Evolutionary conservation across 1,140 invertebrate species (phyloP).

Genomic region (Megalonaias nervosa): DNA sequence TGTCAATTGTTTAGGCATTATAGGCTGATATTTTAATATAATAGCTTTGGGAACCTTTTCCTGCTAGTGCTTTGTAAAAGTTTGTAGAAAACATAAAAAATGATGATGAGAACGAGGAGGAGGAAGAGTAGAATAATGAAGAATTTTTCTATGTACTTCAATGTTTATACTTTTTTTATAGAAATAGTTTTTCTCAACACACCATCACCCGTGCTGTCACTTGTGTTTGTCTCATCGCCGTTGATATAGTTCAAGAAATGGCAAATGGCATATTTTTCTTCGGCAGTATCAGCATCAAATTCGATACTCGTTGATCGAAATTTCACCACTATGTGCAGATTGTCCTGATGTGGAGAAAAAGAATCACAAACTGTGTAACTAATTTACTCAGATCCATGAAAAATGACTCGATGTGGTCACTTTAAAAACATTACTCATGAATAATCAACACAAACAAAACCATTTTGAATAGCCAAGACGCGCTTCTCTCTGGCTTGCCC

Average conservation of each 20-base stretch:
- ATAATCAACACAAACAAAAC: not conserved
- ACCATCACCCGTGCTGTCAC: not conserved
- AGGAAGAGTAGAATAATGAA: too few relatives aligned
- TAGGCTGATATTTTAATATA: too few relatives aligned
- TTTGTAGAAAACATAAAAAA: too few relatives aligned
- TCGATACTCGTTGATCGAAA: constrained; percentile 42
- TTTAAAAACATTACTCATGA: not conserved
- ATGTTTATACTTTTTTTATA: too few relatives aligned
- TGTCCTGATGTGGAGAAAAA: constrained; percentile 37
- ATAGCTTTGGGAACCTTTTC: too few relatives aligned
- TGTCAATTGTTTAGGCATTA: too few relatives aligned
- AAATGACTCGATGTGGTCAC: not conserved
- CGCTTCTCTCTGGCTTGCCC: not conserved
- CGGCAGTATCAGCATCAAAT: constrained; percentile 51
- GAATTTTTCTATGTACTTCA: too few relatives aligned
- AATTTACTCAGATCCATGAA: not conserved
- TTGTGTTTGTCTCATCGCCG: constrained; percentile 15
- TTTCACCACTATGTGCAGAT: constrained; percentile 42
- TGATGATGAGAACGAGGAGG: too few relatives aligned
- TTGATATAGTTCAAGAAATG: constrained; percentile 45
- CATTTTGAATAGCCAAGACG: not conserved
- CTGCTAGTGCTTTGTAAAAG: too few relatives aligned
- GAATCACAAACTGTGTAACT: not conserved
- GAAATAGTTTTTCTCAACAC: too few relatives aligned
- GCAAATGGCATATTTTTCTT: constrained; percentile 57